phyloP scores from a whole-genome alignment of 2,888 invertebrate species.

The Cephonodes hylas region DNA sequence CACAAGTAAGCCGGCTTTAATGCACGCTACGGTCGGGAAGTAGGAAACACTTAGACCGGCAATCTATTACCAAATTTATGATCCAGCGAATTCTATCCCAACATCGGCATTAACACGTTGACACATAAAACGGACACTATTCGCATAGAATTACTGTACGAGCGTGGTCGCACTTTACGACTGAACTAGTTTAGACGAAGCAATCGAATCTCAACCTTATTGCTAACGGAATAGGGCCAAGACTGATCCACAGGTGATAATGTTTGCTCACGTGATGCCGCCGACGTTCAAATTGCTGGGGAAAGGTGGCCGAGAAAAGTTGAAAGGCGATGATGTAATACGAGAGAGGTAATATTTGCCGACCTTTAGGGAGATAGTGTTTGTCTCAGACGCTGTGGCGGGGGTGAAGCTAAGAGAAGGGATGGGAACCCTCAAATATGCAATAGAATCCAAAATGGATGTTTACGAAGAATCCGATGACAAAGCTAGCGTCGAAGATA shows the following conservation, averaged over 20 bases:
- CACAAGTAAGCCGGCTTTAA: too few relatives aligned
- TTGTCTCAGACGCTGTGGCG: background rate
- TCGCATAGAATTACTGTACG: background rate
- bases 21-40: too few relatives aligned
- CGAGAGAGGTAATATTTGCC: background rate
- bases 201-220: background rate
- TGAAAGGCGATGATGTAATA: constrained; percentile 4
- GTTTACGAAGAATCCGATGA: background rate
- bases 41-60: too few relatives aligned
- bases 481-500: background rate
- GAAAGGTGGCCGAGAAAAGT: constrained; percentile 5
- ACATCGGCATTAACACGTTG: background rate
- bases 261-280: constrained; percentile 16
- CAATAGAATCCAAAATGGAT: background rate
- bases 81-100: too few relatives aligned
- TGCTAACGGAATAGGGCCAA: background rate
- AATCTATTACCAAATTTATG: too few relatives aligned
- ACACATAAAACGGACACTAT: background rate
- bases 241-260: constrained; percentile 26
- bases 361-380: constrained; percentile 5
- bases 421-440: too few relatives aligned
- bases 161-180: background rate
- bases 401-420: background rate
- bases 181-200: background rate
- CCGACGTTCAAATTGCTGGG: background rate